Percentiles rank a stretch among this genome's conserved stretches.
These are phyloP conservation scores for Pecten maximus DNA, from an alignment of 2,888 invertebrate species.

Conservation along the genomic window DNA sequence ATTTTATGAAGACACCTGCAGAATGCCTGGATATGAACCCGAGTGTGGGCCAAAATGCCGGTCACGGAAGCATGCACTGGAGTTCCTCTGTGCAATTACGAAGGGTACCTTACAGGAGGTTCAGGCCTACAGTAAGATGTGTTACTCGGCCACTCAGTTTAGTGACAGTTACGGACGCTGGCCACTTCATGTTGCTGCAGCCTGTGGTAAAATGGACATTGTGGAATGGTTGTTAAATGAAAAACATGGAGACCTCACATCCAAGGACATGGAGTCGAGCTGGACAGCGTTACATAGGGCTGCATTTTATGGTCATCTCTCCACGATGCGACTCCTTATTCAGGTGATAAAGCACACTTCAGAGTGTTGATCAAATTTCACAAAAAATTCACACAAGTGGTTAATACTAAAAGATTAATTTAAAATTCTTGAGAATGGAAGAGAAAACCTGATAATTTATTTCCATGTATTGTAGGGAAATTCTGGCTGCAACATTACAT, in stretches of 20 bases:
- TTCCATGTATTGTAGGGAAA: too few relatives aligned
- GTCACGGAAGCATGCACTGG: conserved; percentile 80
- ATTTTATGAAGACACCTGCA: conserved; percentile 21
- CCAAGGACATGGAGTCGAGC: conserved; percentile 88
- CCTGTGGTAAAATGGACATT: conserved; percentile 88
- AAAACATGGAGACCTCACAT: conserved; percentile 86
- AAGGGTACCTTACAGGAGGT: conserved; percentile 76
- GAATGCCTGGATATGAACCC: conserved; percentile 54
- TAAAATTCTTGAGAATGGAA: too few relatives aligned
- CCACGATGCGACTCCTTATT: conserved; percentile 88
- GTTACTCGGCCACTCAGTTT: conserved; percentile 74
- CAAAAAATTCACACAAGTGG: not conserved
- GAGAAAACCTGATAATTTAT: too few relatives aligned
- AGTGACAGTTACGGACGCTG: conserved; percentile 86
- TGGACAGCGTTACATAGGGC: conserved; percentile 92
- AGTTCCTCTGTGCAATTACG: conserved; percentile 79
- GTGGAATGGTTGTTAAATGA: conserved; percentile 90
- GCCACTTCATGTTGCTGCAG: conserved; percentile 90
- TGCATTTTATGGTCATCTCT: conserved; percentile 91
- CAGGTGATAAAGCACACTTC: conserved; percentile 83
- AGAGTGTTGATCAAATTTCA: conserved; percentile 6
- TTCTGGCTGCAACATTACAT: too few relatives aligned
- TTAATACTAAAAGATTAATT: too few relatives aligned
- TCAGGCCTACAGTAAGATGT: conserved; percentile 75
- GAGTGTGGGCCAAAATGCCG: conserved; percentile 80